These are phyloP conservation scores for Phymatocera aterrima DNA, from an alignment of 2,888 invertebrate species.

Conservation along the genomic window DNA sequence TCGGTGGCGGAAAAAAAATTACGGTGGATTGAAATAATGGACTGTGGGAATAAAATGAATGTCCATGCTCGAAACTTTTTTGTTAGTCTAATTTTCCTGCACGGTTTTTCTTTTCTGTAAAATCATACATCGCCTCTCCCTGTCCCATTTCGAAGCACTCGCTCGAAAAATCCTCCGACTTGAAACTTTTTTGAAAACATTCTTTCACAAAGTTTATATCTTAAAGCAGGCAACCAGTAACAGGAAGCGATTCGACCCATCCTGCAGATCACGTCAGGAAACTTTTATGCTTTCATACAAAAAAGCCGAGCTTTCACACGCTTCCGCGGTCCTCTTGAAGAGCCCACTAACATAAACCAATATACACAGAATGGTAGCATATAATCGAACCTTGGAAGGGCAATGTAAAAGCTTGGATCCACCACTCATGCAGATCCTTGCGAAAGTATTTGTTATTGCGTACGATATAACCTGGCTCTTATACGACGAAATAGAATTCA, in stretches of 20 bases:
- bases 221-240: constrained; percentile 20
- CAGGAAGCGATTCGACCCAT: constrained; percentile 20
- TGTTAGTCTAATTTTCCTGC: constrained; percentile 24
- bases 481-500: too few relatives aligned
- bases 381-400: background rate
- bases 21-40: background rate
- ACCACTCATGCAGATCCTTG: background rate
- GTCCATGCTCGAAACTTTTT: background rate
- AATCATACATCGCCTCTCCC: constrained; percentile 5
- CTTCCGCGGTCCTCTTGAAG: constrained; percentile 20
- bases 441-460: background rate
- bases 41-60: background rate
- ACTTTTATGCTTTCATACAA: constrained; percentile 16
- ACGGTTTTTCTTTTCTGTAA: background rate
- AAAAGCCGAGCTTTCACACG: constrained; percentile 29
- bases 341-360: constrained; percentile 22
- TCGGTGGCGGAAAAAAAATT: background rate
- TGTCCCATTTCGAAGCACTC: constrained; percentile 23
- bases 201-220: constrained; percentile 24
- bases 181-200: constrained; percentile 31
- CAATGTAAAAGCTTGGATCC: background rate
- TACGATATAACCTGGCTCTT: background rate
- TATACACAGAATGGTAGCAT: constrained; percentile 4
- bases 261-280: constrained; percentile 13
- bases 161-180: constrained; percentile 28